Conservation (phyloP, 2,113 vertebrate genomes). For the Brachyhypopomus occidentalis region DNA sequence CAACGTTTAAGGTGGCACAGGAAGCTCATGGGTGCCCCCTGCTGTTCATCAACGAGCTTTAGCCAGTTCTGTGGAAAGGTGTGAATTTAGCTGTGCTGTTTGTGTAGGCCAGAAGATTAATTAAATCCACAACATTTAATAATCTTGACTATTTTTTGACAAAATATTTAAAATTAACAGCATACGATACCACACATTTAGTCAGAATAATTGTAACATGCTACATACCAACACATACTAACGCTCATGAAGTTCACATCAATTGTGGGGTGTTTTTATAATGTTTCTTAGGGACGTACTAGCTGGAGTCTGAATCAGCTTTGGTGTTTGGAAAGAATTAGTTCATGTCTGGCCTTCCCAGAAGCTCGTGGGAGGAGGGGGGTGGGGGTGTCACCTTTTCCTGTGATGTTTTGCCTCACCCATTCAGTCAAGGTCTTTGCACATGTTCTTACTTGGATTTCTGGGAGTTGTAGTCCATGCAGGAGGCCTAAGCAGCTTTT, state of each 20-base stretch:
- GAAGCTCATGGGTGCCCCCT: constrained; percentile 74
- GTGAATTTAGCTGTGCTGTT: background rate
- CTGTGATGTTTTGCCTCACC: constrained; percentile 45
- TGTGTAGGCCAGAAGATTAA: background rate
- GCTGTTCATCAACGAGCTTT: constrained; percentile 58
- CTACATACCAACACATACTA: background rate
- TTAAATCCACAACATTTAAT: background rate
- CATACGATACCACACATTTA: no score
- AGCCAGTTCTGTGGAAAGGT: background rate
- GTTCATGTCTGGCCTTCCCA: constrained; percentile 61
- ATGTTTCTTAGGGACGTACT: background rate
- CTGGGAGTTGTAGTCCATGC: background rate
- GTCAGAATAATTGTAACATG: background rate
- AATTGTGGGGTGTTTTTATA: no score
- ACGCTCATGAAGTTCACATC: no score
- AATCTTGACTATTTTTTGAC: background rate
- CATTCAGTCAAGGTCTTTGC: background rate
- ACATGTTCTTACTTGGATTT: background rate
- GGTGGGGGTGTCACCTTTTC: constrained; percentile 55
- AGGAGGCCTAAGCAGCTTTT: background rate
- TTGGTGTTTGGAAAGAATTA: constrained; percentile 60
- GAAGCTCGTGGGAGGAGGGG: constrained; percentile 25
- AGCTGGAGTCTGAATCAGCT: constrained; percentile 37
- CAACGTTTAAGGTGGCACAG: background rate
- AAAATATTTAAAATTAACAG: background rate